Conservation (phyloP, 2,113 vertebrate genomes). For the Leptodactylus fuscus region DNA sequence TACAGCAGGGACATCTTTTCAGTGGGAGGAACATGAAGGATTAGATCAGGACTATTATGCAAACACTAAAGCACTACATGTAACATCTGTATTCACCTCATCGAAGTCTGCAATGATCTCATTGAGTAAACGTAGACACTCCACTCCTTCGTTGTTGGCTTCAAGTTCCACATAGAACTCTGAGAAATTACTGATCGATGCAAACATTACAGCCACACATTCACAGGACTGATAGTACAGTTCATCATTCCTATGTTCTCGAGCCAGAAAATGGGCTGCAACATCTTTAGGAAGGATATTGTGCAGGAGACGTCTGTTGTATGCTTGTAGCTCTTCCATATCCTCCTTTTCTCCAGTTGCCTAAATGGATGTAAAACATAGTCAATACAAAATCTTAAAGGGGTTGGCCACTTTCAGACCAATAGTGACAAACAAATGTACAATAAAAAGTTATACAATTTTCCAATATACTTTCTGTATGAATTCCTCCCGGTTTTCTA, state of each 20-base stretch:
- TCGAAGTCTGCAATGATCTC: conserved; percentile 97
- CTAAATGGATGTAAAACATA: conserved; percentile 66
- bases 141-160: conserved; percentile 96
- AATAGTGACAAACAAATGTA: too few species aligned
- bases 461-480: too few species aligned
- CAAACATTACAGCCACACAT: conserved; percentile 96
- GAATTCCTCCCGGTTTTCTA: too few species aligned
- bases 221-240: conserved; percentile 97
- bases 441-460: too few species aligned
- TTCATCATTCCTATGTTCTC: conserved; percentile 90
- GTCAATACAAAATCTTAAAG: background rate
- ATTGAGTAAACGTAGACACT: conserved; percentile 93
- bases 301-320: conserved; percentile 92
- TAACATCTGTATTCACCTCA: conserved; percentile 80
- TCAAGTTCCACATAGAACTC: conserved; percentile 97
- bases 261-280: conserved; percentile 91
- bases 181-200: conserved; percentile 97
- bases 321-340: conserved; percentile 96
- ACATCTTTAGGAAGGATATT: conserved; percentile 97
- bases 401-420: too few species aligned
- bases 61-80: too few species aligned
- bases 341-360: conserved; percentile 96
- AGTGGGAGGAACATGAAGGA: too few species aligned
- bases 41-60: too few species aligned
- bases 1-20: too few species aligned